These are phyloP conservation scores for Daktulosphaira vitifoliae DNA, from an alignment of 1,140 invertebrate species.

Conservation along the genomic window DNA sequence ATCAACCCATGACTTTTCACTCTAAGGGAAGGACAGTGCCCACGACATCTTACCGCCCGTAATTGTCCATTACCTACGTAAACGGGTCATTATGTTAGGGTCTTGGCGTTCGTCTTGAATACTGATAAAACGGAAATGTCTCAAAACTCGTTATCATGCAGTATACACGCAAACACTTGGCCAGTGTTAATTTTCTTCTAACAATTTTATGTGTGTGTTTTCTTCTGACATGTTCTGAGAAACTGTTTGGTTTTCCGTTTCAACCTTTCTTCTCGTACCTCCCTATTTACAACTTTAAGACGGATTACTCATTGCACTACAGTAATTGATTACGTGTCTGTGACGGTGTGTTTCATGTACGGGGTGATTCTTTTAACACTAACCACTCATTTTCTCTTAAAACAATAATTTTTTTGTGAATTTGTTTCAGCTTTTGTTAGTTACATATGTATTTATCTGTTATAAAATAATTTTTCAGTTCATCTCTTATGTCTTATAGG, in stretches of 20 bases:
- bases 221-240: background rate
- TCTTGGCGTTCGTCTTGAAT: conserved; percentile 5
- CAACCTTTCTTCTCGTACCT: too few species aligned
- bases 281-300: background rate
- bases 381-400: too few species aligned
- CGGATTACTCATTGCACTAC: background rate
- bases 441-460: too few species aligned
- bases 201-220: background rate
- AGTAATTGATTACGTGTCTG: background rate
- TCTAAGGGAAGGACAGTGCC: too few species aligned
- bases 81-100: conserved; percentile 4
- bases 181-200: background rate
- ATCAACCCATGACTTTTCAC: too few species aligned
- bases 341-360: background rate
- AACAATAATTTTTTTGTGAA: too few species aligned
- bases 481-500: too few species aligned
- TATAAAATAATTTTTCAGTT: too few species aligned
- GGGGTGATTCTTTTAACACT: too few species aligned
- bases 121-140: conserved; percentile 8
- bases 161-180: background rate
- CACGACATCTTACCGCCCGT: background rate
- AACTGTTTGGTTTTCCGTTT: background rate
- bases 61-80: conserved; percentile 17
- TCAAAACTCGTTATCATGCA: background rate
- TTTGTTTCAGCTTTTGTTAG: too few species aligned